Evolutionary conservation across 2,113 vertebrate species (phyloP), one percentile per base, ranked within the genome.

Genomic region (Pleuronectes platessa): DNA sequence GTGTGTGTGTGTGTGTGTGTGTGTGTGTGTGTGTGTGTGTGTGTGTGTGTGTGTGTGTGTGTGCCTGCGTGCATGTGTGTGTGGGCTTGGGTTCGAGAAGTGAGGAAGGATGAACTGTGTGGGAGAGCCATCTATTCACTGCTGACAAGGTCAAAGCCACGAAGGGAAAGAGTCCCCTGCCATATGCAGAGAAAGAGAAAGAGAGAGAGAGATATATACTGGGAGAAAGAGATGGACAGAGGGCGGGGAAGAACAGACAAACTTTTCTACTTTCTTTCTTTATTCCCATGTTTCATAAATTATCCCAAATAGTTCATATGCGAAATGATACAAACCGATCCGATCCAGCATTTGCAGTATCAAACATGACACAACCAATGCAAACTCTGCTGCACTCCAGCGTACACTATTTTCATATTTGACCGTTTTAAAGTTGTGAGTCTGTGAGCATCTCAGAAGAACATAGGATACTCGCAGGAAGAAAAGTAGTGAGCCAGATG

Each of bases 101-200:
- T 92, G 90, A 87, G 89, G 76, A 95, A 95, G 93, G 93, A 95
- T 95, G 94, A 95, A 95, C 93, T 93, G 92, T 93, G 92, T 91
- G 89, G 91, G 93, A 94, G 93, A 94, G 92, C 93, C 93, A 95
- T 95, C 92, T 92, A 95, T 94, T 94, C 94, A 93, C 91, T 88
- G 65, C 88, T 93, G 94, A 95, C 94, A 95, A 94, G 94, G 94
- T 94, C 94, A 94, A 89, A 90, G 90, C 91, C 90, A 92, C 89
- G 90, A 90, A 93, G 79, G 85, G 83, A 91, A 91, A 89, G 88
- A 93, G 90, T 94, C 91, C 88, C 92, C 82, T 78, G 84, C 92
- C 92, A 92, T 91, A 93, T 93, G 92, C 86, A 94, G 90, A 89
- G 85, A 89, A 73, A 89, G 81, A 83, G 35, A 42, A 12, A 11